Evolutionary conservation across 2,113 vertebrate species (phyloP).

Genomic region (Mungos mungo): DNA sequence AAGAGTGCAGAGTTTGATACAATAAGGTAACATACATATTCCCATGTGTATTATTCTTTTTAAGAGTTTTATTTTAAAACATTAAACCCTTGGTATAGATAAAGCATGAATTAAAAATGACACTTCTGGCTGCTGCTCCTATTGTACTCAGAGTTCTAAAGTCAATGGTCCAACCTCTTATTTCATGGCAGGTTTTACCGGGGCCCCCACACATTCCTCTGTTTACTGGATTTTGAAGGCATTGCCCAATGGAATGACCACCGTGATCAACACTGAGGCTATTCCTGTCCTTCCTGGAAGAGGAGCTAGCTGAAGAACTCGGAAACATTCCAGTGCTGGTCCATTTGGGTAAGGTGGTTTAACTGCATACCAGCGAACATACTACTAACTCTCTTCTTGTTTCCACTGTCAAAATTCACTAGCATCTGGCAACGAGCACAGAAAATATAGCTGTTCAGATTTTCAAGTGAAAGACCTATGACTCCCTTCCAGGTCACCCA

Average conservation of each 20-base stretch:
- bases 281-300: background rate
- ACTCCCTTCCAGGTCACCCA: background rate
- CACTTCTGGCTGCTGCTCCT: too few species aligned
- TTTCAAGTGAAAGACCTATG: background rate
- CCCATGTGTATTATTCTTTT: too few species aligned
- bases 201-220: background rate
- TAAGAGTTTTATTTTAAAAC: background rate
- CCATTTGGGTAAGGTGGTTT: background rate
- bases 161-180: background rate
- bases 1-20: too few species aligned
- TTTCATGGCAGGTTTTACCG: background rate
- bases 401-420: background rate
- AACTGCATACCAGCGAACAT: background rate
- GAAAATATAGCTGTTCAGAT: background rate
- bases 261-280: background rate
- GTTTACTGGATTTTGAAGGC: background rate
- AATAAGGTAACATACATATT: too few species aligned
- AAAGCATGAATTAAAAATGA: background rate
- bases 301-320: background rate
- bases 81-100: background rate
- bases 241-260: background rate
- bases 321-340: background rate
- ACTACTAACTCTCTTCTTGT: background rate
- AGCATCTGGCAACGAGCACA: background rate
- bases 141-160: background rate